A percentile compares a stretch with the other conserved stretches of the same genome.
These are phyloP conservation scores for Papilio dardanus DNA, from an alignment of 1,140 invertebrate species.

Conservation along the genomic window DNA sequence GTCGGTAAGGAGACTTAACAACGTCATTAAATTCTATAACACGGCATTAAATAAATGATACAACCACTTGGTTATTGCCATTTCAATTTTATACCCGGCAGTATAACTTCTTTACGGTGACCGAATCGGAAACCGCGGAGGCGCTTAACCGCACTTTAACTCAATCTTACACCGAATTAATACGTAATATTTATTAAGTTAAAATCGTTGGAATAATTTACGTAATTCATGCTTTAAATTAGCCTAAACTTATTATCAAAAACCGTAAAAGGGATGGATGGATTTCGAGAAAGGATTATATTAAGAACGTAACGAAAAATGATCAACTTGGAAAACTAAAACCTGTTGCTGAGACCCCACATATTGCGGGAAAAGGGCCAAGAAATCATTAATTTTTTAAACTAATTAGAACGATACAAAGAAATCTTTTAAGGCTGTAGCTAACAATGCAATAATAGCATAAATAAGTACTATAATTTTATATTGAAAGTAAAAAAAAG, in stretches of 20 bases:
- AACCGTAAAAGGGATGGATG: neutral
- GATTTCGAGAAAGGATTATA: neutral
- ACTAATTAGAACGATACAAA: neutral
- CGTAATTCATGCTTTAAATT: neutral
- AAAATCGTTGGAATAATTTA: neutral
- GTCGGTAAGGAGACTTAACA: constrained; percentile 28
- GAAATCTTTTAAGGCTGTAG: too few relatives aligned
- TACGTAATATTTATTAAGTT: neutral
- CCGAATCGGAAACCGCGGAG: constrained; percentile 30
- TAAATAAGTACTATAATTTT: neutral
- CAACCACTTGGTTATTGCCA: constrained; percentile 34
- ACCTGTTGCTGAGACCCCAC: neutral
- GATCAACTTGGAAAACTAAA: neutral
- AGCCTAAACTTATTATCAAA: neutral
- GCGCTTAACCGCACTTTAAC: constrained; percentile 13
- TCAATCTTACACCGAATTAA: neutral
- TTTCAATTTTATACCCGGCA: constrained; percentile 35
- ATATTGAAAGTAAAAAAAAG: constrained; percentile 2
- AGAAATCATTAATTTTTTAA: neutral
- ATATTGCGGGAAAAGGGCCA: neutral
- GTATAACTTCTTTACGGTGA: constrained; percentile 37
- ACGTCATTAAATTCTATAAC: constrained; percentile 36
- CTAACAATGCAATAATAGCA: neutral
- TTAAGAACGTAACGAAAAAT: neutral
- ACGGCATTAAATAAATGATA: constrained; percentile 35